Base-by-base conservation (phyloP, 2,888 invertebrate species). In the Platycheirus rosarum region DNA sequence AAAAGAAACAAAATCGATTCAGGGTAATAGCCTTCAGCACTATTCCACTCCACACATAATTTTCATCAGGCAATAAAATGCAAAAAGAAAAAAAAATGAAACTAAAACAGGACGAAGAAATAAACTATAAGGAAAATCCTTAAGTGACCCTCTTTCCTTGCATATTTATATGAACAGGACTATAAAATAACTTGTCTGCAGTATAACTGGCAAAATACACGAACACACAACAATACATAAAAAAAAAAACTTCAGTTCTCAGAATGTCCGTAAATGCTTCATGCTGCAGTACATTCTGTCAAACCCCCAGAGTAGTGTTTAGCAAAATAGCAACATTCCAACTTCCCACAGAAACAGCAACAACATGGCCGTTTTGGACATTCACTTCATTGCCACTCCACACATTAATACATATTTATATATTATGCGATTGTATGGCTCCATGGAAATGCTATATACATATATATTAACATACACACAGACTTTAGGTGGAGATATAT, bases 241-340 rank as follows among this genome's bases (percentile, higher is more conserved):
- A 26, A 57, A 16, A 20, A n/a, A 44, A 66, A 14, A 6, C 48
- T n/a, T n/a, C n/a, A n/a, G n/a, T n/a, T 13, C 26, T 16, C 13
- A 60, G 49, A 63, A 48, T 46, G 32, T 20, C 62, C 55, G 74
- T 73, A 62, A 78, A 71, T 53, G 62, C 53, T 62, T 73, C 44
- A 68, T 48, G 40, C 60, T 73, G 73, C 78, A 78, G 78, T 49
- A 37, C 14, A 23, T 57, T 40, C n/a, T 44, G 18, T 69, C 44
- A 48, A n/a, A n/a, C 46, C 76, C 69, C 69, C 16, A 40, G 75
- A 76, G 78, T 78, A 62, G 62, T 53, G 60, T 73, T 78, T 73
- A 46, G 51, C 62, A 23, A 77, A 78, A 78, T 57, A 57, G 57
- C 40, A 65, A 49, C 37, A 65, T 35, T 18, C 35, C 18, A n/a